Base-by-base conservation (phyloP, 2,113 vertebrate species). In the Papio anubis region DNA sequence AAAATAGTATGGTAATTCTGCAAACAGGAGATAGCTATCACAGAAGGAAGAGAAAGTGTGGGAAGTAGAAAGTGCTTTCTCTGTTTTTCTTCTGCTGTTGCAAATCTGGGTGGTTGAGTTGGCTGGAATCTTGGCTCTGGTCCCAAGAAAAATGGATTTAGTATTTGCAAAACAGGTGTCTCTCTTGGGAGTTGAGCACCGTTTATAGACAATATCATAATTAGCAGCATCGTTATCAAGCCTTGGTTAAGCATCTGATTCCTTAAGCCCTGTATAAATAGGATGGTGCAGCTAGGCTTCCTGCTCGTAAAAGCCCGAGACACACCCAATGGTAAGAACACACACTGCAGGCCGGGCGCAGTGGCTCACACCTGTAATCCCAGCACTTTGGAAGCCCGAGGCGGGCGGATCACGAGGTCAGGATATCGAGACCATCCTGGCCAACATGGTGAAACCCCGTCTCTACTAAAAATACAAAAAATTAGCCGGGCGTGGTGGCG, bases 11-110 rank as follows among this genome's bases (percentile, higher is more conserved):
- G 11, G 40, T 38, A 5, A 6, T 6, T 70, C 78, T n/a, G 21
- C 25, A n/a, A 45, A 52, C 30, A 32, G 48, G 61, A 18, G 52
- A 3, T 0, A 3, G 18, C 35, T 1, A 2, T n/a, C 7, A 18
- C 35, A 8, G 68, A 2, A 82, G 7, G 40, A 61, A 21, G n/a
- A 35, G 21, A 79, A 25, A 1, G 8, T 1, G 20, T 11, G 3
- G 59, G 89, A 40, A 40, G 27, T 25, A 25, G 59, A 21, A 57
- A 68, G 23, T 0, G 3, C n/a, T n/a, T 20, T 32, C 61, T 59
- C 90, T 52, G 6, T 27, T 12, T 52, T 2, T 27, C 72, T 68
- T 40, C 72, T 38, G 17, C 38, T 35, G 2, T 14, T 79, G 50
- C 17, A 14, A n/a, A 43, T 40, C 90, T 82, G 52, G 35, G 8